Evolutionary conservation across 2,113 vertebrate genomes (phyloP).

Genomic region (Campylomormyrus tamandua): DNA sequence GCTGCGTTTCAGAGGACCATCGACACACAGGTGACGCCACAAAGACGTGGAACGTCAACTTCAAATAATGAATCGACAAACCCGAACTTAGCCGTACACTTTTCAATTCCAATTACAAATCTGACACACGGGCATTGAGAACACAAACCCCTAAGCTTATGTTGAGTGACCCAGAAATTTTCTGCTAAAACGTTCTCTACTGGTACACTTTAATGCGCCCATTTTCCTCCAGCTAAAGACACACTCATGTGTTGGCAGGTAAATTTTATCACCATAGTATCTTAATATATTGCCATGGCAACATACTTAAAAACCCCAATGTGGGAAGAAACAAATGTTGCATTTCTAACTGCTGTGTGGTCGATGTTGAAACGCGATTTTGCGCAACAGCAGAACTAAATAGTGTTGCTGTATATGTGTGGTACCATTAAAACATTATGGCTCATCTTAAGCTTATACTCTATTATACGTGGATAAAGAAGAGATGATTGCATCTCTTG

Average conservation of each 20-base stretch:
- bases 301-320: not conserved
- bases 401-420: not conserved
- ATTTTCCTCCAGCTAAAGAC: not conserved
- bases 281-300: not conserved
- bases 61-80: not conserved
- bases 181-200: not conserved
- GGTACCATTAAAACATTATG: not conserved
- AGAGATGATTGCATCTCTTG: not conserved
- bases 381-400: not conserved
- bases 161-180: slow-evolving; percentile 2
- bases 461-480: not conserved
- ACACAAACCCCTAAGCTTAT: not conserved
- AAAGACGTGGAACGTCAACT: not conserved
- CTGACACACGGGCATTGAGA: not conserved
- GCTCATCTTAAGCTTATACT: not conserved
- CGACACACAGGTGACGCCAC: not conserved
- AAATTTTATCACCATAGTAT: not conserved
- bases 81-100: not conserved
- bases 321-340: not conserved
- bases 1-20: not conserved
- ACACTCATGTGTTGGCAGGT: not conserved
- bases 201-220: not conserved
- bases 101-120: not conserved
- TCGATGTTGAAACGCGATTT: not conserved
- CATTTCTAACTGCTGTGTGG: not conserved